Evolutionary conservation across 1,140 invertebrate species (phyloP).

Genomic region (Psilanteris sp.): DNA sequence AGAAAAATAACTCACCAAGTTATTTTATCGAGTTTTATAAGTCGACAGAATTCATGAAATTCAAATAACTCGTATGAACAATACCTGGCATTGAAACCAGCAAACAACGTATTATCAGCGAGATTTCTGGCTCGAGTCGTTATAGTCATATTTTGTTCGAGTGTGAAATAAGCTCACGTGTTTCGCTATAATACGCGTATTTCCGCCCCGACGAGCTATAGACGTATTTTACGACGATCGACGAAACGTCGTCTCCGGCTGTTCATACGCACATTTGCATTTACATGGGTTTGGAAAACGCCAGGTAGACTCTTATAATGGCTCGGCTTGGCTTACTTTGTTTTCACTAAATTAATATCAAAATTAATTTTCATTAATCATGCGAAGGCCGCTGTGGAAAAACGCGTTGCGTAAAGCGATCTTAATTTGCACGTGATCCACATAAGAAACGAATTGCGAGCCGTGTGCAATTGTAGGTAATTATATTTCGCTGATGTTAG

Average conservation of each 20-base stretch:
- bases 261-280: slow-evolving; percentile 55
- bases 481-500: slow-evolving; percentile 5
- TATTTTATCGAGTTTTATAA: no score
- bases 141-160: slow-evolving; percentile 53
- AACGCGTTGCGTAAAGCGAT: neutral
- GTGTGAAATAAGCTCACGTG: slow-evolving; percentile 59
- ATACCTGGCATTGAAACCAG: no score
- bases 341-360: slow-evolving; percentile 25
- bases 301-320: slow-evolving; percentile 45
- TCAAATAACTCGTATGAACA: no score
- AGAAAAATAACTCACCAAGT: no score
- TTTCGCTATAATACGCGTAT: slow-evolving; percentile 51
- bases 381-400: neutral
- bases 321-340: slow-evolving; percentile 10
- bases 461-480: slow-evolving; percentile 4
- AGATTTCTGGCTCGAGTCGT: slow-evolving; percentile 8
- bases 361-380: slow-evolving; percentile 10
- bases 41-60: no score
- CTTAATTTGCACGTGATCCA: slow-evolving; percentile 21
- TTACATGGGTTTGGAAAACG: slow-evolving; percentile 57
- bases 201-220: slow-evolving; percentile 49
- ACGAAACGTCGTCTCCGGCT: slow-evolving; percentile 53
- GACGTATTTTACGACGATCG: slow-evolving; percentile 57
- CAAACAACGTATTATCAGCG: slow-evolving; percentile 17
- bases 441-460: neutral